These are phyloP conservation scores for Phengaris alcon DNA, from an alignment of 2,888 invertebrate species.

Conservation along the genomic window DNA sequence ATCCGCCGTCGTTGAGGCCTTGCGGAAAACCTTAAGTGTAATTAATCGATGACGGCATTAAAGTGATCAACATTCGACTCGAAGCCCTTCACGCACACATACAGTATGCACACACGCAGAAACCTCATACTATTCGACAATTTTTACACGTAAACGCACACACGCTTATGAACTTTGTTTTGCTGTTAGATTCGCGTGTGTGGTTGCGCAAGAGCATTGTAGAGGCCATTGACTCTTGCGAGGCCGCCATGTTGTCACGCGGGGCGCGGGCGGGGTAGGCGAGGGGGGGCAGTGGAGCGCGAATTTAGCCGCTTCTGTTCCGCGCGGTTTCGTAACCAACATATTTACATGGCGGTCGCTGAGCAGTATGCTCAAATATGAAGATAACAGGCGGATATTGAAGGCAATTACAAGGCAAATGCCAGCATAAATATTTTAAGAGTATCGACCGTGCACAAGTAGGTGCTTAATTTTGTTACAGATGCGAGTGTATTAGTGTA, in stretches of 20 bases:
- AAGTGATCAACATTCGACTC: slow-evolving; percentile 65
- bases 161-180: slow-evolving; percentile 67
- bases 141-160: slow-evolving; percentile 46
- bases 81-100: slow-evolving; percentile 65
- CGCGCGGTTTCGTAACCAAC: slow-evolving; percentile 61
- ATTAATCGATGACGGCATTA: slow-evolving; percentile 64
- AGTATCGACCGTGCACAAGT: not conserved
- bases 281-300: slow-evolving; percentile 62
- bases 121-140: slow-evolving; percentile 33
- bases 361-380: slow-evolving; percentile 31
- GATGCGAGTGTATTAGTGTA: not conserved
- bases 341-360: slow-evolving; percentile 45
- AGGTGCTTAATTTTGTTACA: not conserved
- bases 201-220: slow-evolving; percentile 73
- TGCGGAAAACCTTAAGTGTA: slow-evolving; percentile 52
- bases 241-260: slow-evolving; percentile 60
- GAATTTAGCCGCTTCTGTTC: slow-evolving; percentile 67
- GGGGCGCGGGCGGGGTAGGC: slow-evolving; percentile 42
- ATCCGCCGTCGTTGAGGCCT: slow-evolving; percentile 24
- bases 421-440: not conserved
- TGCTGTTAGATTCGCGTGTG: slow-evolving; percentile 78
- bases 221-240: slow-evolving; percentile 75
- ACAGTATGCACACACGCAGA: slow-evolving; percentile 32
- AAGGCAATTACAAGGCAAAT: slow-evolving; percentile 12
- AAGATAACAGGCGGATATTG: slow-evolving; percentile 34